Percentiles rank a stretch among this genome's conserved stretches.
Conservation (phyloP, 2,888 invertebrate genomes). For the Athripsodes cinereus region DNA sequence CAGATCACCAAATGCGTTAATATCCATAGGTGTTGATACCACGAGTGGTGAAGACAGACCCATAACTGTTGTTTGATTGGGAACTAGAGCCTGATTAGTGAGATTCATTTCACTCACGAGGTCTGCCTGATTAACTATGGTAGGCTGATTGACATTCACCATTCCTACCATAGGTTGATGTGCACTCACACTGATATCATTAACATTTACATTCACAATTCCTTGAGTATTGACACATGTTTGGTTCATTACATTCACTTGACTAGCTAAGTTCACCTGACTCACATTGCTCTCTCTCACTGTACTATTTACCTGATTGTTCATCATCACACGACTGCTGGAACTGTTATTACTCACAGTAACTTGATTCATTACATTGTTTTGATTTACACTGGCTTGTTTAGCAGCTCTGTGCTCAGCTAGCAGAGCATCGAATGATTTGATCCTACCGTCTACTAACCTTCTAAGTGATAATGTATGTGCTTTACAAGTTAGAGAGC, state of each 20-base stretch:
- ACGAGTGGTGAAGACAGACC: conserved; percentile 7
- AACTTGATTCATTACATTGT: not conserved
- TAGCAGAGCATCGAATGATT: conserved; percentile 68
- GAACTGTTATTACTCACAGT: not conserved
- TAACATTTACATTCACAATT: not conserved
- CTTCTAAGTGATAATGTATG: conserved; percentile 64
- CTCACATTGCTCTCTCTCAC: not conserved
- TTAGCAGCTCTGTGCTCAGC: conserved; percentile 66
- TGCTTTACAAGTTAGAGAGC: conserved; percentile 69
- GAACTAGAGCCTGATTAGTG: not conserved
- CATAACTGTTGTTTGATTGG: conserved; percentile 3
- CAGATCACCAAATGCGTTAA: conserved; percentile 35
- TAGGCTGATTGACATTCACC: not conserved
- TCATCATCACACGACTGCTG: not conserved
- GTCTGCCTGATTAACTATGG: conserved; percentile 1
- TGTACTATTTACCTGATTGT: not conserved
- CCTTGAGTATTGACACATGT: not conserved
- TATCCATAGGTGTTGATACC: conserved; percentile 34
- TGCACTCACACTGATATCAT: not conserved
- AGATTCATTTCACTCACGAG: conserved; percentile 5
- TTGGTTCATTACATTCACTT: not conserved
- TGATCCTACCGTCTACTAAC: conserved; percentile 63
- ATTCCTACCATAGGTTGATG: conserved; percentile 2
- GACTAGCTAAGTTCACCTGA: conserved; percentile 2
- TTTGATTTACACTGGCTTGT: conserved; percentile 37